A percentile compares a stretch with the other conserved stretches of the same genome.
These are phyloP conservation scores for Rhabdomys dilectus DNA, from an alignment of 2,113 vertebrate genomes.

Conservation along the genomic window DNA sequence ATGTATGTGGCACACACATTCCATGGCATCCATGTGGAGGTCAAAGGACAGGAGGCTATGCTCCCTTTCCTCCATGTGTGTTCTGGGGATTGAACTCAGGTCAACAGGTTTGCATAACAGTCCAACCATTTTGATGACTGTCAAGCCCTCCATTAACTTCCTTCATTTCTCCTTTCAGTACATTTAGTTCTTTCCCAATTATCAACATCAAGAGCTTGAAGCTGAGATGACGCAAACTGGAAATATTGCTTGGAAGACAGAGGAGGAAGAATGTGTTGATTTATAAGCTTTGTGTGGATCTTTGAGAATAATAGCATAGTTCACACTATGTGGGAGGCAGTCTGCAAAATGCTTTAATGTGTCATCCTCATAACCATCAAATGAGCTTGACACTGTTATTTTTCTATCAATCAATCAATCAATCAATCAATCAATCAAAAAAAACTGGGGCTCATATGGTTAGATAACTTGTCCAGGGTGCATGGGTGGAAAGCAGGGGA, in stretches of 20 bases:
- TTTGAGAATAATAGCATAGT: constrained; percentile 40
- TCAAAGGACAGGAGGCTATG: background rate
- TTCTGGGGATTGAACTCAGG: background rate
- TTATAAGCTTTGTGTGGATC: background rate
- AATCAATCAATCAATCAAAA: too few species aligned
- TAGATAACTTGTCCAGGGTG: background rate
- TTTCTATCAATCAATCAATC: background rate
- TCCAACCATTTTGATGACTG: background rate
- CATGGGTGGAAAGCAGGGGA: background rate
- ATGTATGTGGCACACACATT: background rate
- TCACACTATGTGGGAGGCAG: constrained; percentile 31
- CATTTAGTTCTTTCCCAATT: background rate
- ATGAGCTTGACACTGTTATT: constrained; percentile 47
- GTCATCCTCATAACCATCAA: constrained; percentile 17
- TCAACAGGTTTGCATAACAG: background rate
- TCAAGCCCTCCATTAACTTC: background rate
- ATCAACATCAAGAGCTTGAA: constrained; percentile 3
- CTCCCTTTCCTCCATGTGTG: background rate
- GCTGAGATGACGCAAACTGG: constrained; percentile 1
- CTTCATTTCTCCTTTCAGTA: constrained; percentile 14
- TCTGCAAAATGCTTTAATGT: constrained; percentile 30
- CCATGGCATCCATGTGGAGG: background rate
- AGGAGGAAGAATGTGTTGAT: constrained; percentile 26
- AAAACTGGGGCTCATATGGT: background rate
- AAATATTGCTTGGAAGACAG: constrained; percentile 49